These are phyloP conservation scores for Poeciliopsis retropinna DNA, from an alignment of 2,113 vertebrate species.

Conservation along the genomic window DNA sequence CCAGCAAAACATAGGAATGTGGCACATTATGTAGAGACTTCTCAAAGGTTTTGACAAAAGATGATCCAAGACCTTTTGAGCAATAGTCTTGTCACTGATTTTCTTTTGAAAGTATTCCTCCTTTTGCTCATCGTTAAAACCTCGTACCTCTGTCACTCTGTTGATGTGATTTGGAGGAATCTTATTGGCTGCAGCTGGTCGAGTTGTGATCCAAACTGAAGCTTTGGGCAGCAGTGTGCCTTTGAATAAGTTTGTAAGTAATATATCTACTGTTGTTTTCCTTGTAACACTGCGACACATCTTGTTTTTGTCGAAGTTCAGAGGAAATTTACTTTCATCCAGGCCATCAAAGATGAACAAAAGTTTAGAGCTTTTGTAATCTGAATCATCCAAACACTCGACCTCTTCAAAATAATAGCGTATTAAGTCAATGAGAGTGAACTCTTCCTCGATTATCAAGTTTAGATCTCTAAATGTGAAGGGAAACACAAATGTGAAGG, in stretches of 20 bases:
- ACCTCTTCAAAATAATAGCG: background rate
- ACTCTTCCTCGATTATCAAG: background rate
- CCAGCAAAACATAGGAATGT: conserved; percentile 37
- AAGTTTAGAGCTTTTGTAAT: background rate
- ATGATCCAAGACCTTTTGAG: conserved; percentile 9
- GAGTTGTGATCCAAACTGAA: conserved; percentile 27
- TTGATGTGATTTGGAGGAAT: conserved; percentile 6
- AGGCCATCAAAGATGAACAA: conserved; percentile 29
- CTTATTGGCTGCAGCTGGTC: conserved; percentile 27
- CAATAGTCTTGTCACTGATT: background rate
- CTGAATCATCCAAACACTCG: background rate
- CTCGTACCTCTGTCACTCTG: conserved; percentile 33
- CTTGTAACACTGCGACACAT: conserved; percentile 1
- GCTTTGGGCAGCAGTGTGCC: conserved; percentile 23
- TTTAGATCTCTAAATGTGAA: conserved; percentile 41
- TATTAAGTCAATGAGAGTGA: background rate
- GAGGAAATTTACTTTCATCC: background rate
- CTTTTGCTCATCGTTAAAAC: conserved; percentile 36
- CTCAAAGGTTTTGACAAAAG: conserved; percentile 11
- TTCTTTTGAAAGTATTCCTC: conserved; percentile 24
- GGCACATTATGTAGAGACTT: conserved; percentile 39
- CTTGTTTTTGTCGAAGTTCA: background rate
- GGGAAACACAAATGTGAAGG: conserved; percentile 13
- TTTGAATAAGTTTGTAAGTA: conserved; percentile 20
- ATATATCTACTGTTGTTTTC: background rate